Conservation (phyloP, 2,113 vertebrate species). For the Esox niger region DNA sequence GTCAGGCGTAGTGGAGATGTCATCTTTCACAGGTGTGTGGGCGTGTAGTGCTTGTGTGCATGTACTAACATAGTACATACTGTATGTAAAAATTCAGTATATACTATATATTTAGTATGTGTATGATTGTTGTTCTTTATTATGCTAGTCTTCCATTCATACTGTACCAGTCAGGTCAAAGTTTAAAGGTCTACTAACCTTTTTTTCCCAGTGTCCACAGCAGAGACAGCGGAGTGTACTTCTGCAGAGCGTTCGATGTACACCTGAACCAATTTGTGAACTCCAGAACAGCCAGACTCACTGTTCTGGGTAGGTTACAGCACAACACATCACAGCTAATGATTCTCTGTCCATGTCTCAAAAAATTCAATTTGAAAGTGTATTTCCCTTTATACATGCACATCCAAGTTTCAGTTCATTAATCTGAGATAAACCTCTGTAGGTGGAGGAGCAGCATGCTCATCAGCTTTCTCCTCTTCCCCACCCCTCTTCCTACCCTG, state of each 20-base stretch:
- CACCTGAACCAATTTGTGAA: constrained; percentile 60
- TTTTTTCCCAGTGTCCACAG: constrained; percentile 59
- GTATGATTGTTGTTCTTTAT: background rate
- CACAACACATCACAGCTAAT: background rate
- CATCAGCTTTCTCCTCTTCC: background rate
- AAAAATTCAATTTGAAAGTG: background rate
- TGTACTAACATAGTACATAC: too few species aligned
- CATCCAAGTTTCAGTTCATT: background rate
- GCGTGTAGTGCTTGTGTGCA: background rate
- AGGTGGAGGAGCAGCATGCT: too few species aligned
- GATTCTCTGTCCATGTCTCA: background rate
- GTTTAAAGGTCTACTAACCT: too few species aligned
- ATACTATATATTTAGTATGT: too few species aligned
- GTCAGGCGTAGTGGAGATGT: constrained; percentile 65
- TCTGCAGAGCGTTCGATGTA: constrained; percentile 69
- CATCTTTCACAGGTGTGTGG: constrained; percentile 64
- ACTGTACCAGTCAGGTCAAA: background rate
- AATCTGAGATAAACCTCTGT: too few species aligned
- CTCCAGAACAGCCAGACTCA: constrained; percentile 59
- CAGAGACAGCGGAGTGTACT: constrained; percentile 66
- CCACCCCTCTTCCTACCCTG: background rate
- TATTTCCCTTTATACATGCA: background rate
- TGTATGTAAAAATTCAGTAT: background rate
- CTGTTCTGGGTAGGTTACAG: constrained; percentile 61
- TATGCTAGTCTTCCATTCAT: too few species aligned